phyloP scores from a whole-genome alignment of 2,888 invertebrate genomes.

The Lumbricus terrestris region DNA sequence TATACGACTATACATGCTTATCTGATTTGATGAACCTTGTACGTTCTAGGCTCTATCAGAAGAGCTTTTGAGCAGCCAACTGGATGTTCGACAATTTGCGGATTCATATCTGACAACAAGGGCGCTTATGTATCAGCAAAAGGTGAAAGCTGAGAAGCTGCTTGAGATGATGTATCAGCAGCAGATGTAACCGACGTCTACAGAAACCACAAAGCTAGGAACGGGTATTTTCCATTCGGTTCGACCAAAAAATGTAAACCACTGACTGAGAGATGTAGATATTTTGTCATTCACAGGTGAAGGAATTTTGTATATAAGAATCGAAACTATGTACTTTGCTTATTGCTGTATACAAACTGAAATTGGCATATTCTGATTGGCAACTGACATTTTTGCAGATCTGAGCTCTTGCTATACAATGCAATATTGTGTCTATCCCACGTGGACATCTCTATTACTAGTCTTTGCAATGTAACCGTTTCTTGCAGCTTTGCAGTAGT shows the following conservation, averaged over 20 bases:
- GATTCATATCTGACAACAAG: neutral
- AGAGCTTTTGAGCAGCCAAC: neutral
- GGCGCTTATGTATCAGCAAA: neutral
- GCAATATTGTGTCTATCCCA: neutral
- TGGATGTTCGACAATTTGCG: neutral
- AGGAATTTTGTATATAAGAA: neutral
- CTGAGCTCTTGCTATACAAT: neutral
- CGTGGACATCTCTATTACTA: neutral
- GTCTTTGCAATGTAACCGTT: neutral
- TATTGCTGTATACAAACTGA: neutral
- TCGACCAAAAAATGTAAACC: neutral
- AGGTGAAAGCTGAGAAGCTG: constrained; percentile 14
- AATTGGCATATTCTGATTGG: neutral
- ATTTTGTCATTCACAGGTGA: neutral
- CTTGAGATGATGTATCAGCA: neutral
- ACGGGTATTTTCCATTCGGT: neutral
- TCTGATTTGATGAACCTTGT: neutral
- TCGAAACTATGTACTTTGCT: neutral
- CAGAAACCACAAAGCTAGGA: neutral
- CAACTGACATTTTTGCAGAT: neutral
- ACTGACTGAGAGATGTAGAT: neutral
- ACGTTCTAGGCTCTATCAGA: neutral
- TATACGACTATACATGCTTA: no score
- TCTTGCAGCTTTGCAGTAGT: neutral
- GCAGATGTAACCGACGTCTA: neutral